Evolutionary conservation across 2,888 invertebrate species (phyloP).

Genomic region (Spicauda simplicius): DNA sequence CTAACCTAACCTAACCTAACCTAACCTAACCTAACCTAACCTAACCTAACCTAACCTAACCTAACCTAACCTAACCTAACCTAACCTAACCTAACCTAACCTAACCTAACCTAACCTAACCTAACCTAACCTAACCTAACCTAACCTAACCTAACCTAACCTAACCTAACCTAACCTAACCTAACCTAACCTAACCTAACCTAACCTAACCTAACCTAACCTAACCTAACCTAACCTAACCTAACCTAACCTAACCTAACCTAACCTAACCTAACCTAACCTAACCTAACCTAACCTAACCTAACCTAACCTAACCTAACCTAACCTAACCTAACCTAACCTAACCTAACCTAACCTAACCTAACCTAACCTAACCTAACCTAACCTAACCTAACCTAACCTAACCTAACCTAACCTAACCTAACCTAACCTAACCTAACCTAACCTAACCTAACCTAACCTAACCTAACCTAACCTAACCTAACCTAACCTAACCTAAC

Average conservation of each 20-base stretch:
- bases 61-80: conserved; percentile 41
- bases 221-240: conserved; percentile 15
- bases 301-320: conserved; percentile 39
- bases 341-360: conserved; percentile 34
- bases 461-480: conserved; percentile 43
- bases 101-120: conserved; percentile 39
- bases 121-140: conserved; percentile 36
- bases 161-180: conserved; percentile 38
- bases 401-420: conserved; percentile 38
- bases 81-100: conserved; percentile 42
- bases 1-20: conserved; percentile 31
- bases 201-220: conserved; percentile 41
- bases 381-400: conserved; percentile 37
- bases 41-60: conserved; percentile 37
- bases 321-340: conserved; percentile 36
- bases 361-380: conserved; percentile 38
- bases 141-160: conserved; percentile 32
- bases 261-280: conserved; percentile 41
- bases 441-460: conserved; percentile 43
- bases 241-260: conserved; percentile 35
- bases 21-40: conserved; percentile 37
- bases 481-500: conserved; percentile 45
- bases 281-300: conserved; percentile 40
- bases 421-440: conserved; percentile 41
- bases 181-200: conserved; percentile 37